phyloP scores from a whole-genome alignment of 2,113 vertebrate species.

The Sphaerodactylus townsendi region DNA sequence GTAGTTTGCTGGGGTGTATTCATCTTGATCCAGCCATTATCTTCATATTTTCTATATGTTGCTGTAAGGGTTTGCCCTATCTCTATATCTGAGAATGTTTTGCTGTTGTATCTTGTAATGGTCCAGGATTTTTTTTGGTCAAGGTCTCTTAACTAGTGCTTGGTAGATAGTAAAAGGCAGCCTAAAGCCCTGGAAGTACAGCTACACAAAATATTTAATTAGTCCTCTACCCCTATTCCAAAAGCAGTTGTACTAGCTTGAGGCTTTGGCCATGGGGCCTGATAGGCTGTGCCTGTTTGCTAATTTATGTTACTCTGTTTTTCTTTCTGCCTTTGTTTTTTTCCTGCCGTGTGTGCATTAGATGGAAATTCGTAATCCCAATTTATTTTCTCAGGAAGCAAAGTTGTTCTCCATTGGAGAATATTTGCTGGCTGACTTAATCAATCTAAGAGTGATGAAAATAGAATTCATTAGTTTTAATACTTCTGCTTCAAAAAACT shows the following conservation, averaged over 20 bases:
- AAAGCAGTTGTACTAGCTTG: background rate
- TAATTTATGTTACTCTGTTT: background rate
- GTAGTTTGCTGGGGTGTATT: background rate
- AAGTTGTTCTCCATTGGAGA: background rate
- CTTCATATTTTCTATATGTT: background rate
- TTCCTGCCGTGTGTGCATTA: background rate
- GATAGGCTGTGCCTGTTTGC: background rate
- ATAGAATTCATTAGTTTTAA: background rate
- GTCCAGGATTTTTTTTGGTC: background rate
- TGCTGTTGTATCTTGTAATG: background rate
- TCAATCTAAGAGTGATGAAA: background rate
- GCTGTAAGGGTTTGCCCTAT: background rate
- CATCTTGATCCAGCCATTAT: background rate
- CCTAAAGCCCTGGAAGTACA: background rate
- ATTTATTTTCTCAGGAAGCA: background rate
- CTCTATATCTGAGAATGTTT: background rate
- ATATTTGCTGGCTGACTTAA: background rate
- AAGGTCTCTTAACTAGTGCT: background rate
- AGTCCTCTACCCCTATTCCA: background rate
- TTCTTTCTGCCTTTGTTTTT: background rate
- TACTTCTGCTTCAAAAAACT: background rate
- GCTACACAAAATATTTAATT: background rate
- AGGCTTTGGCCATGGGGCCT: background rate
- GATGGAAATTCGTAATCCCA: slow-evolving; percentile 3
- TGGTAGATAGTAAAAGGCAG: background rate